Base-by-base conservation (phyloP, 1,140 invertebrate species). In the Geopemphigus sp. region DNA sequence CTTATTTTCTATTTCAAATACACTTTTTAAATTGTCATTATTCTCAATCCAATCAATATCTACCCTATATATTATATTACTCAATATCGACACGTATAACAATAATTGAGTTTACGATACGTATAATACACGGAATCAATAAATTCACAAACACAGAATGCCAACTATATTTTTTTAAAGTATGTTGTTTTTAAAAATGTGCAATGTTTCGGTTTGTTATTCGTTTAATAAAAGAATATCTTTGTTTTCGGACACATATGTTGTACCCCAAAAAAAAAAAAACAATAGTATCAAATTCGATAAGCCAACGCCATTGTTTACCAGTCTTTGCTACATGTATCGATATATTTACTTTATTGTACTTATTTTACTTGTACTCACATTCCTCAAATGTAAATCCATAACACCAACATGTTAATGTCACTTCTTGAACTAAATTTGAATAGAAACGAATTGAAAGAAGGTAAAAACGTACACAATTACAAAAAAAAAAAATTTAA, bases 131-230 rank as follows among this genome's bases (percentile, higher is more conserved):
- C 53, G 2, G 8, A 4, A 54, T 54, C 14, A 22, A 45, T 24
- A 66, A 11, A 47, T 66, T 66, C 17, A 2, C 11, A 39, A 32
- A n/a, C 29, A 39, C 3, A n/a, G 6, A 61, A 61, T 32, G 14
- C 63, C 22, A 47, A 47, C 4, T 14, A 45, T 24, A 66, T 66
- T 66, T 32, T 45, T 15, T 45, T 32, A 66, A n/a, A n/a, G n/a
- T n/a, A n/a, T n/a, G n/a, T 8, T 47, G 14, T 66, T 15, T 66
- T 66, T 45, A 11, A 47, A 3, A 66, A 24, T 66, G n/a, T 10
- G 1, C 63, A 39, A 66, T n/a, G 64, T 66, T 66, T 66, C 64
- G 47, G 15, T 66, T 66, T 47, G 14, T 66, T 47, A 17, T 24
- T 24, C 11, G 47, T 2, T 47, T 14, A 68, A 68, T 50, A 47